Evolutionary conservation across 2,113 vertebrate species (phyloP), one percentile per base, ranked within the genome.

Genomic region (Esox niger): DNA sequence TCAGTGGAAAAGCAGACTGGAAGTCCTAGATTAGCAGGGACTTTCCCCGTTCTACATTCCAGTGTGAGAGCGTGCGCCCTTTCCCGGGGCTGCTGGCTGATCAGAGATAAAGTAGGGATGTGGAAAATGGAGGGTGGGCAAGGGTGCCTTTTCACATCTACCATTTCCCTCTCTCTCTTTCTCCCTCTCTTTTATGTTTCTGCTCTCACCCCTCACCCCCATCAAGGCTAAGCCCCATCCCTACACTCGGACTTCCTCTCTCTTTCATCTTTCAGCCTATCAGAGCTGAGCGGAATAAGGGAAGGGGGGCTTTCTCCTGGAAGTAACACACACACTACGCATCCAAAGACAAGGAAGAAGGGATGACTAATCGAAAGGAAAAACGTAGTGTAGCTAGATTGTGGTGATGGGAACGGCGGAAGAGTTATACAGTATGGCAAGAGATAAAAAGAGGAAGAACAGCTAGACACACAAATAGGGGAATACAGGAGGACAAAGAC

Each of bases 11-110:
- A 81, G 61, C 69, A 73, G 56, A 69, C 79, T 85, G 69, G 71
- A 87, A 83, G 70, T 76, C 64, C 65, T 64, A 79, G 54, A 79
- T 82, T 75, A 85, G 77, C 73, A 66, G 85, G 88, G 88, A 88
- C 84, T 87, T 87, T 84, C 86, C 88, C 47, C 69, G 55, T 73
- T 64, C 43, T 64, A 46, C 78, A 80, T 70, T 82, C 76, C 73
- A 57, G 27, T 20, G n/a, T 13, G 30, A 32, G 30, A 21, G 30
- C n/a, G 30, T 17, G 33, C 11, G 43, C 7, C 6, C 10, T 27
- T 23, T 70, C 66, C 30, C 27, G 26, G 4, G 43, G 43, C 31
- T 38, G 30, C 31, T 8, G n/a, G 66, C 54, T 57, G 32, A 57
- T 57, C 65, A 57, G 52, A 57, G 23, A 57, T 35, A 6, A 66